Percentiles rank a stretch among this genome's conserved stretches.
These are phyloP conservation scores for Brachionus angularis DNA, from an alignment of 1,140 invertebrate species.

Conservation along the genomic window DNA sequence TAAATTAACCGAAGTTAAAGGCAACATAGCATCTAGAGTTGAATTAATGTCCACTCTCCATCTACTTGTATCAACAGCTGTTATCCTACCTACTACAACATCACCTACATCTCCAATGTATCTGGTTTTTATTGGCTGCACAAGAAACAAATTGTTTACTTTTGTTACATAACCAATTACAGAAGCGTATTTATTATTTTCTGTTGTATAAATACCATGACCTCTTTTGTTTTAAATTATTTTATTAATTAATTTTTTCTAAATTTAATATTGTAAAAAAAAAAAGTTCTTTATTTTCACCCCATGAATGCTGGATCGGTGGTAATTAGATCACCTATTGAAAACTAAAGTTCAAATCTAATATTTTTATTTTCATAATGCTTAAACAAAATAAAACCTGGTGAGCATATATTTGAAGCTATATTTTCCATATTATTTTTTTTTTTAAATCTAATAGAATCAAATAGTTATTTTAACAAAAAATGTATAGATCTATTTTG, in stretches of 20 bases:
- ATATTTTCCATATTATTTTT: constrained; percentile 22
- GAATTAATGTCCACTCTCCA: constrained; percentile 91
- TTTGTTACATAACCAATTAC: constrained; percentile 86
- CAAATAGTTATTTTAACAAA: no score
- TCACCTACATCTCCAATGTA: constrained; percentile 84
- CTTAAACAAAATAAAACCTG: no score
- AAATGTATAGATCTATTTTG: no score
- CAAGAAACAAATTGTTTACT: constrained; percentile 88
- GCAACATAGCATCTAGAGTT: constrained; percentile 77
- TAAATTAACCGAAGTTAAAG: constrained; percentile 88
- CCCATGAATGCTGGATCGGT: constrained; percentile 43
- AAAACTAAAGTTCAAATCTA: background rate
- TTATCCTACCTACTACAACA: constrained; percentile 86
- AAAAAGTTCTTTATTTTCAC: background rate
- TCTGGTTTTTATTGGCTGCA: constrained; percentile 77
- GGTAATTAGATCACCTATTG: constrained; percentile 13
- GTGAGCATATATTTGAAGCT: constrained; percentile 19
- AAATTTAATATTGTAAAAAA: no score
- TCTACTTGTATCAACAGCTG: constrained; percentile 74
- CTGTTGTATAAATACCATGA: constrained; percentile 82
- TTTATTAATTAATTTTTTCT: background rate
- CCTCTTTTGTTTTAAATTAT: constrained; percentile 63
- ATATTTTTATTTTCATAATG: no score
- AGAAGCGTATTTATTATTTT: constrained; percentile 69
- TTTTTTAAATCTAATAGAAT: no score